A percentile compares a stretch with the other conserved stretches of the same genome.
phyloP scores from a whole-genome alignment of 2,888 invertebrate genomes.

The Lepidochitona cinerea region DNA sequence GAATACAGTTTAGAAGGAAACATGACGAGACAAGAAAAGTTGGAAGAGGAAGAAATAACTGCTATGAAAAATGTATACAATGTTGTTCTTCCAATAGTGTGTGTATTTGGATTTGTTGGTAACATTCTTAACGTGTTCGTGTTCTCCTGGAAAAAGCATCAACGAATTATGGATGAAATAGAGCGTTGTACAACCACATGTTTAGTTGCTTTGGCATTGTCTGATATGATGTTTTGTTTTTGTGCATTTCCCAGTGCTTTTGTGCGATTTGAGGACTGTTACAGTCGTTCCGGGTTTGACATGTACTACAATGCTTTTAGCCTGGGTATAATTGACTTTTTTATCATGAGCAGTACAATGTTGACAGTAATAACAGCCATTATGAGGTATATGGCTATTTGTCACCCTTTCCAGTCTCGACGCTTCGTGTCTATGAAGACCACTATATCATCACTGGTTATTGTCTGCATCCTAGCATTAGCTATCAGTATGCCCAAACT shows the following conservation, averaged over 20 bases:
- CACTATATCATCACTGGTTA: constrained; percentile 76
- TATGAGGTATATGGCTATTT: constrained; percentile 82
- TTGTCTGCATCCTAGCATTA: constrained; percentile 78
- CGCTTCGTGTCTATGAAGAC: constrained; percentile 76
- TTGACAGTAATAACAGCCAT: constrained; percentile 82
- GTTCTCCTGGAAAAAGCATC: constrained; percentile 75
- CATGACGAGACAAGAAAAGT: no score
- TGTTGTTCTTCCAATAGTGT: constrained; percentile 78
- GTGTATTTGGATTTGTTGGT: constrained; percentile 81
- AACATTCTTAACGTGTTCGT: constrained; percentile 85
- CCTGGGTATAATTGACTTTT: constrained; percentile 48
- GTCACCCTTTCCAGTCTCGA: constrained; percentile 79
- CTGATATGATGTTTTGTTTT: constrained; percentile 76
- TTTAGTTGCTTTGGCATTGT: constrained; percentile 81
- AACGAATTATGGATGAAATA: constrained; percentile 76
- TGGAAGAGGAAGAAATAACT: background rate
- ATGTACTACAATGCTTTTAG: constrained; percentile 51
- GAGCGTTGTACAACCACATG: constrained; percentile 84
- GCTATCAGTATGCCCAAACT: constrained; percentile 77
- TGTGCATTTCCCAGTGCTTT: constrained; percentile 74
- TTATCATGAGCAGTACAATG: constrained; percentile 80
- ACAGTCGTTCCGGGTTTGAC: constrained; percentile 73
- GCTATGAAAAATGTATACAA: constrained; percentile 21
- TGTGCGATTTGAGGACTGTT: constrained; percentile 67
- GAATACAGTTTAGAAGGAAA: no score